Conservation (phyloP, 2,797 vertebrate genomes). For the Danio tinwini region DNA sequence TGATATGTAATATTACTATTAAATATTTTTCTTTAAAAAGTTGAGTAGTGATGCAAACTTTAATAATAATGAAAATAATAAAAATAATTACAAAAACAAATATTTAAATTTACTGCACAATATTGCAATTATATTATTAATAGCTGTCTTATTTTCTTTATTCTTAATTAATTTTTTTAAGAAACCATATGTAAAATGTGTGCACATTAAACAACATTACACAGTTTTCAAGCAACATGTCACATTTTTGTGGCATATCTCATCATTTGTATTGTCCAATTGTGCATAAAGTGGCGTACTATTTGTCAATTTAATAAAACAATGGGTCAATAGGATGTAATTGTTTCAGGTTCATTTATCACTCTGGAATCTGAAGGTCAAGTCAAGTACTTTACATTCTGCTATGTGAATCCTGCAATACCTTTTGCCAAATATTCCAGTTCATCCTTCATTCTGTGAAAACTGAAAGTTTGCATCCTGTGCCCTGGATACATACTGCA, state of each 20-base stretch:
- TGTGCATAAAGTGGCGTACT: neutral
- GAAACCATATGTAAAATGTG: neutral
- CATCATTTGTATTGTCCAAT: neutral
- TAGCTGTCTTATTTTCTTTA: neutral
- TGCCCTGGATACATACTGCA: neutral
- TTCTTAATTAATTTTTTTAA: neutral
- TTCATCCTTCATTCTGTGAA: neutral
- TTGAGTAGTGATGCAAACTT: no score
- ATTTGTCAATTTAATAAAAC: neutral
- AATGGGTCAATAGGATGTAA: constrained; percentile 1
- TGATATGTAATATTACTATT: no score
- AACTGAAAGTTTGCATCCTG: neutral
- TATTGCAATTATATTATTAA: no score
- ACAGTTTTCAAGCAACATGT: neutral
- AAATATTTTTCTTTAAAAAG: no score
- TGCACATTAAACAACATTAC: neutral
- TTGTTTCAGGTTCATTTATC: neutral
- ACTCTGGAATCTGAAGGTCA: neutral
- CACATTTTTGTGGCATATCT: neutral
- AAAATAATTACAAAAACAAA: neutral
- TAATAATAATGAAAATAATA: neutral
- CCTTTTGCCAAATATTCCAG: neutral
- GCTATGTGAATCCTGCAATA: neutral
- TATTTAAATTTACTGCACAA: neutral
- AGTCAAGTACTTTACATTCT: neutral